Base-by-base conservation (phyloP, 2,797 vertebrate species). In the Myiotriccus ornatus region DNA sequence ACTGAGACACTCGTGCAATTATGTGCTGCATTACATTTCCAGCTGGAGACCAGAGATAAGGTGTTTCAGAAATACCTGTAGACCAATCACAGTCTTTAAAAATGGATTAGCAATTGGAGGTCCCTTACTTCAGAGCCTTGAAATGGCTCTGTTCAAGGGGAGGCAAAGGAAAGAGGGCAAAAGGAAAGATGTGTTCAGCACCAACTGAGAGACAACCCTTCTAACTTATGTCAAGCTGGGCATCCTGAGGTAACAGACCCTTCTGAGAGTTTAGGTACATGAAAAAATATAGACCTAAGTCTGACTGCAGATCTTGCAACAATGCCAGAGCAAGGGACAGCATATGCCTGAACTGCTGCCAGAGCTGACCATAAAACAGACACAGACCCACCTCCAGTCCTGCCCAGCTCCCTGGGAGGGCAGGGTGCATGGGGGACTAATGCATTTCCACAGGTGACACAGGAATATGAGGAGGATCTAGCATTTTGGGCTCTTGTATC, bases 11-110 rank as follows among this genome's bases (percentile, higher is more conserved):
- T 95, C 44, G 62, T 75, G 80, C 79, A 86, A 94, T 95, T 93
- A 87, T 47, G 75, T 84, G 79, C 83, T 81, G 65, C 53, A 62
- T 90, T 90, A 65, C 50, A 62, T 81, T 86, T 94, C 76, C 78
- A 93, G 39, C 87, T 91, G 87, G 53, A 88, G 69, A 62, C 55
- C 35, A 84, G 87, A 91, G 84, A 88, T 94, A 94, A 93, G 62
- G n/a, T 59, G 21, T 52, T 88, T 81, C 73, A 93, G 76, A 78
- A 91, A 71, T 37, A 78, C 55, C 80, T 77, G 8, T 12, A 96
- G 69, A 93, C 43, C 39, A 75, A 75, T 39, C 43, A 16, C 35
- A 75, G 65, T 44, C 52, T 93, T 91, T 77, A 92, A 88, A 93
- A 84, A 84, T 1, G 3, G 23, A 60, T 81, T 81, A 91, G 16